phyloP scores from a whole-genome alignment of 1,140 invertebrate genomes.

The Liolophura sinensis region DNA sequence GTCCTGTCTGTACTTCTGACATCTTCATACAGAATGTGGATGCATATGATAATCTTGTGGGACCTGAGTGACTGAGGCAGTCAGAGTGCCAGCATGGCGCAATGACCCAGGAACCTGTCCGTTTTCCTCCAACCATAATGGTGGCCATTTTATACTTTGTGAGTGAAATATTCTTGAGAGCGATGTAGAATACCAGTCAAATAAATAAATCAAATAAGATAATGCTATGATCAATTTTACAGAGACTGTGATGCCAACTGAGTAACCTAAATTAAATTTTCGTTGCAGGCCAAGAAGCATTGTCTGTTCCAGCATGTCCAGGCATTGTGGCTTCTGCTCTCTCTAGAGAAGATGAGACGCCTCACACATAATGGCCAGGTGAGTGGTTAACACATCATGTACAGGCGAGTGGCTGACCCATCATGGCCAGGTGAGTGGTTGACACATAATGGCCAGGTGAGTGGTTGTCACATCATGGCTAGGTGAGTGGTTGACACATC shows the following conservation, averaged over 20 bases:
- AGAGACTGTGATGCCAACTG: too few relatives aligned
- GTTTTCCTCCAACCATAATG: background rate
- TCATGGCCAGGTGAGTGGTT: too few relatives aligned
- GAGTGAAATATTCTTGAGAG: background rate
- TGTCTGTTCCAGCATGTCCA: conserved; percentile 33
- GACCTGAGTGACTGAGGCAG: too few relatives aligned
- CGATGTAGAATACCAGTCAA: background rate
- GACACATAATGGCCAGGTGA: too few relatives aligned
- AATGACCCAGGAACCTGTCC: background rate
- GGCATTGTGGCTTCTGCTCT: conserved; percentile 36
- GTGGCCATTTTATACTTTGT: conserved; percentile 1
- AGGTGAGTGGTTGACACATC: conserved; percentile 10
- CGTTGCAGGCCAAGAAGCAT: conserved; percentile 23
- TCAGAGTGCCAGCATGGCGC: too few relatives aligned
- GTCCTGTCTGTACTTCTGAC: too few relatives aligned
- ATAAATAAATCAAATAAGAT: background rate
- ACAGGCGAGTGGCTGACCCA: too few relatives aligned
- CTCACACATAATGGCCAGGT: conserved; percentile 13
- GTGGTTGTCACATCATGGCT: too few relatives aligned
- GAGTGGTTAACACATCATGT: too few relatives aligned
- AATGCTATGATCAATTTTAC: background rate
- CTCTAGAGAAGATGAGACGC: conserved; percentile 25
- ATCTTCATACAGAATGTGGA: too few relatives aligned
- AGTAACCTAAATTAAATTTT: background rate
- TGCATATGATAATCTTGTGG: too few relatives aligned